phyloP scores from a whole-genome alignment of 2,888 invertebrate species.

The Cryptus viduatorius region DNA sequence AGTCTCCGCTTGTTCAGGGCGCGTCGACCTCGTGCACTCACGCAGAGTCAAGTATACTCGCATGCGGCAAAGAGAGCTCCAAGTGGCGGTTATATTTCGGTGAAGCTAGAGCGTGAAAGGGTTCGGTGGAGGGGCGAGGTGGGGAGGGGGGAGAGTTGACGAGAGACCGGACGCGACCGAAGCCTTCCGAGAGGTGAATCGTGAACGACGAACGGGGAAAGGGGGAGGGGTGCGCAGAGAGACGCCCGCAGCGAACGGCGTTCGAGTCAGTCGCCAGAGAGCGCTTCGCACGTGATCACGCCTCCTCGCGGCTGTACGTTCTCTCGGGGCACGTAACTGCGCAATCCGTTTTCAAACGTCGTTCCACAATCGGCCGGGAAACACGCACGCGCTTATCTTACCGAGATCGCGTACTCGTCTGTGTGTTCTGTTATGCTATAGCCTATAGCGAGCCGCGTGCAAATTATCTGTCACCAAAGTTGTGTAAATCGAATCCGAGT shows the following conservation, averaged over 20 bases:
- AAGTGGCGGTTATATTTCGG: slow-evolving; percentile 81
- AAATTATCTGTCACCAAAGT: slow-evolving; percentile 23
- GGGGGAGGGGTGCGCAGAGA: slow-evolving; percentile 31
- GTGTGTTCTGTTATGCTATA: background rate
- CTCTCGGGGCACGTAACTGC: slow-evolving; percentile 74
- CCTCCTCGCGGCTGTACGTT: slow-evolving; percentile 73
- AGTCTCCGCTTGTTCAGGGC: slow-evolving; percentile 52
- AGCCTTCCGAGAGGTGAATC: slow-evolving; percentile 42
- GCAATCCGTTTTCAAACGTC: slow-evolving; percentile 76
- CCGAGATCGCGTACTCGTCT: slow-evolving; percentile 3
- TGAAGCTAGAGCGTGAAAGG: slow-evolving; percentile 49
- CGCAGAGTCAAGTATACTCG: slow-evolving; percentile 77
- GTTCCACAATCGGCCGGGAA: slow-evolving; percentile 70
- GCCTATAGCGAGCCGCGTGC: background rate
- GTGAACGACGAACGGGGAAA: slow-evolving; percentile 16
- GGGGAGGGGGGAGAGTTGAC: slow-evolving; percentile 40
- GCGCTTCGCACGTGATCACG: slow-evolving; percentile 79
- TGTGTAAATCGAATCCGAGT: background rate
- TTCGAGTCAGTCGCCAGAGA: slow-evolving; percentile 81
- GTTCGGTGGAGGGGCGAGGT: slow-evolving; percentile 37
- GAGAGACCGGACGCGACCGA: slow-evolving; percentile 57
- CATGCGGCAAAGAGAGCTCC: slow-evolving; percentile 50
- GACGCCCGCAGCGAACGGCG: slow-evolving; percentile 70
- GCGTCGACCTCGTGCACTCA: slow-evolving; percentile 71
- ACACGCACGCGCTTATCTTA: slow-evolving; percentile 55